phyloP scores from a whole-genome alignment of 2,888 invertebrate genomes.

The Alloscopus bannaensis region DNA sequence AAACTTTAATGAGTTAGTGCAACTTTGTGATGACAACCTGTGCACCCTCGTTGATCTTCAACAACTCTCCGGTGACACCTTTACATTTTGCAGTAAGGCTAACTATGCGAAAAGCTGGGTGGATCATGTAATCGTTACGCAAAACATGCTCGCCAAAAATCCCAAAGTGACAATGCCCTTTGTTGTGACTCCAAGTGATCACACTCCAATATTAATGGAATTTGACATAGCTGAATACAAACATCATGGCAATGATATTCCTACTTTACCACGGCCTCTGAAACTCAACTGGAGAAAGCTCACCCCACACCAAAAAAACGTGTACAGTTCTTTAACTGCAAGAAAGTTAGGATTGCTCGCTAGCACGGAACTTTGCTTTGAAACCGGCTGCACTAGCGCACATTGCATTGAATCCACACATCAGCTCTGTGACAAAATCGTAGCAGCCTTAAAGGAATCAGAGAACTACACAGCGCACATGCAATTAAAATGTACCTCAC shows the following conservation, averaged over 20 bases:
- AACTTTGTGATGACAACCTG: neutral
- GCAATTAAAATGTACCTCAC: too few relatives aligned
- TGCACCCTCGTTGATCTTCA: neutral
- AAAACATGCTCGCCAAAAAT: neutral
- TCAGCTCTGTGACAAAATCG: neutral
- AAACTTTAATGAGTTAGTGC: neutral
- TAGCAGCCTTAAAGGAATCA: neutral
- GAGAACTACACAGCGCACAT: too few relatives aligned
- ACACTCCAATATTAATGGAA: constrained; percentile 8
- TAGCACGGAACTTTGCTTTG: neutral
- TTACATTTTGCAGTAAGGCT: constrained; percentile 2
- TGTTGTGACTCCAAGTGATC: constrained; percentile 31
- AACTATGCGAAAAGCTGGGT: neutral
- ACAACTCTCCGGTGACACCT: neutral
- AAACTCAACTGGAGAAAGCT: constrained; percentile 10
- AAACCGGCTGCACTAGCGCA: neutral
- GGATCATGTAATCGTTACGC: constrained; percentile 2
- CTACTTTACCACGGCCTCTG: neutral
- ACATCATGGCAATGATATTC: neutral
- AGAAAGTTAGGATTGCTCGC: neutral
- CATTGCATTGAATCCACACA: neutral
- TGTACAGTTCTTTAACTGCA: neutral
- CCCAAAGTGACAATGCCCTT: neutral
- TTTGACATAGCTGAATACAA: neutral
- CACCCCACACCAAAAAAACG: too few relatives aligned